These are phyloP conservation scores for Eupelmus urozonus DNA, from an alignment of 2,888 invertebrate genomes.

Conservation along the genomic window DNA sequence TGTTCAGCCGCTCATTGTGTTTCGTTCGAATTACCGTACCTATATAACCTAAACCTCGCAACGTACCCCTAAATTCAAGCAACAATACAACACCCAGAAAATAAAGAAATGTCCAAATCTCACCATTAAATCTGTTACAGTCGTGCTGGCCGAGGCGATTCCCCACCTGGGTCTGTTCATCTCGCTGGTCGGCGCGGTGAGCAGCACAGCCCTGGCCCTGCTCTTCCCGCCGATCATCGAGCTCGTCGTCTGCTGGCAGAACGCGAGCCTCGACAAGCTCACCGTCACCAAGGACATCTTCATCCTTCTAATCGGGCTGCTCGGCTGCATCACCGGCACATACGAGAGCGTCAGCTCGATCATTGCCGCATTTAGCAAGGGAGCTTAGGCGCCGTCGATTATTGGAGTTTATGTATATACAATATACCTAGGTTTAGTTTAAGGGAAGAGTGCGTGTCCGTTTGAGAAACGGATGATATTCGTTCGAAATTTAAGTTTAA, in stretches of 20 bases:
- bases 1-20: too few relatives aligned
- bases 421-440: too few relatives aligned
- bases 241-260: constrained; percentile 84
- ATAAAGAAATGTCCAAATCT: too few relatives aligned
- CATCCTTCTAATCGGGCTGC: constrained; percentile 83
- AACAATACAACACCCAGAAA: too few relatives aligned
- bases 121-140: constrained; percentile 79
- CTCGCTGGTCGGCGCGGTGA: constrained; percentile 93
- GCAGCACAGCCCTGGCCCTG: constrained; percentile 91
- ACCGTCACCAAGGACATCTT: constrained; percentile 80
- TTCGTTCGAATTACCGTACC: too few relatives aligned
- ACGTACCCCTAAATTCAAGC: too few relatives aligned
- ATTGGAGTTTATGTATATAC: too few relatives aligned
- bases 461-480: too few relatives aligned
- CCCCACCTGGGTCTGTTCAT: constrained; percentile 93
- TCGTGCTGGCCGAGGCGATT: constrained; percentile 90
- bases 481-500: too few relatives aligned
- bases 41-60: too few relatives aligned
- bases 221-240: constrained; percentile 93
- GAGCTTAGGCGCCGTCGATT: constrained; percentile 18
- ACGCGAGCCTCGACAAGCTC: constrained; percentile 78
- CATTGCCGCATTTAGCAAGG: constrained; percentile 77
- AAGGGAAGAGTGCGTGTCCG: constrained; percentile 23
- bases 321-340: constrained; percentile 87
- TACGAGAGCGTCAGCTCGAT: constrained; percentile 85